Conservation (phyloP, 2,888 invertebrate genomes). For the Cantharis rustica region DNA sequence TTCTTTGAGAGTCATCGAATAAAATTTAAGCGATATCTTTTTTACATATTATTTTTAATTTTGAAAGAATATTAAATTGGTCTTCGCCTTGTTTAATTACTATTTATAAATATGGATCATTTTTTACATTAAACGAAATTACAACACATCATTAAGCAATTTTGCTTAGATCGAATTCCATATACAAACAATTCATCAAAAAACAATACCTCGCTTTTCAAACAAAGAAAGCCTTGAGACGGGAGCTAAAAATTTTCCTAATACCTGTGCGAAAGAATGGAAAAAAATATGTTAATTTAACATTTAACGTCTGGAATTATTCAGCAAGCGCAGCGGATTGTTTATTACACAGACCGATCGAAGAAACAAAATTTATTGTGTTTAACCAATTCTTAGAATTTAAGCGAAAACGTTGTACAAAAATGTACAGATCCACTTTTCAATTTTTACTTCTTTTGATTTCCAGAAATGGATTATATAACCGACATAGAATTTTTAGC, state of each 20-base stretch:
- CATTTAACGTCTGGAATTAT: constrained; percentile 39
- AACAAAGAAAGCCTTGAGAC: constrained; percentile 40
- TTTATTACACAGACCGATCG: constrained; percentile 31
- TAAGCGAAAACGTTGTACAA: constrained; percentile 23
- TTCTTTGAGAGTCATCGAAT: not conserved
- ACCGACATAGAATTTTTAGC: not conserved
- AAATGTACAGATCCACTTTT: constrained; percentile 15
- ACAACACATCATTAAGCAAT: constrained; percentile 23
- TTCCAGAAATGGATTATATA: not conserved
- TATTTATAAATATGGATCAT: not conserved
- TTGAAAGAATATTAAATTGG: not conserved
- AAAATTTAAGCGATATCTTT: not conserved
- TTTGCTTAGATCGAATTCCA: constrained; percentile 27
- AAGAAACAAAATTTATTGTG: constrained; percentile 31
- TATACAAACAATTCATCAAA: constrained; percentile 29
- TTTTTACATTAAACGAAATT: constrained; percentile 2
- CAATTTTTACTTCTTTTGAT: constrained; percentile 1
- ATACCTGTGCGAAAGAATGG: constrained; percentile 37
- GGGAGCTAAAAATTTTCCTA: constrained; percentile 33
- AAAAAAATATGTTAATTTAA: constrained; percentile 42
- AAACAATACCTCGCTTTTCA: constrained; percentile 29
- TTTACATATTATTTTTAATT: not conserved
- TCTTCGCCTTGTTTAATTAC: not conserved
- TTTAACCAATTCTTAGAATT: constrained; percentile 30
- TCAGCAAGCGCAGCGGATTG: constrained; percentile 35